A percentile compares a stretch with the other conserved stretches of the same genome.
Evolutionary conservation across 2,113 vertebrate species (phyloP).

Genomic region (Scolopax mira): DNA sequence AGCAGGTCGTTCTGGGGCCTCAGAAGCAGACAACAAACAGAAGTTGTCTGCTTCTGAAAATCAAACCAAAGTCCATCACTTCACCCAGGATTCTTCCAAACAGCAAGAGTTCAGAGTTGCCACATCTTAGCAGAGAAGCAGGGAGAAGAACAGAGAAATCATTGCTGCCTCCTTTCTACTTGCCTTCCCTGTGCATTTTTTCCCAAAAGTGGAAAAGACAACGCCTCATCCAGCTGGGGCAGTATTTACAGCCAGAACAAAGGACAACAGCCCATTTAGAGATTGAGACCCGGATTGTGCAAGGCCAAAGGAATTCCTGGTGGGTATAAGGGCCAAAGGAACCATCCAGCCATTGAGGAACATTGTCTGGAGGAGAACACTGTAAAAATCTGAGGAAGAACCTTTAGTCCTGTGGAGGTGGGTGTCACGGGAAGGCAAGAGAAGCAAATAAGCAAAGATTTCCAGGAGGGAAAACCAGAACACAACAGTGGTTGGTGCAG

Average conservation of each 20-base stretch:
- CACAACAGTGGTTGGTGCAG: not conserved
- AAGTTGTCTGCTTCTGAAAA: not conserved
- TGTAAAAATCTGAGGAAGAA: not conserved
- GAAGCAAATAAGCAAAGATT: not conserved
- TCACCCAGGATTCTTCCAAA: not conserved
- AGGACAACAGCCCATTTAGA: not conserved
- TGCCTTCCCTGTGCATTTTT: not conserved
- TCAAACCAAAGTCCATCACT: not conserved
- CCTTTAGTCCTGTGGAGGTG: not conserved
- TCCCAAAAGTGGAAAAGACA: not conserved
- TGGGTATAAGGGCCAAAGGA: not conserved
- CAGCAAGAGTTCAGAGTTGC: not conserved
- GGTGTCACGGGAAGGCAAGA: not conserved
- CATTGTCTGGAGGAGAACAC: not conserved
- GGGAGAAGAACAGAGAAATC: not conserved
- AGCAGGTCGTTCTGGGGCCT: not conserved
- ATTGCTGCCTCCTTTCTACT: not conserved
- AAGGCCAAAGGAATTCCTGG: not conserved
- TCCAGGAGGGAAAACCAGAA: not conserved
- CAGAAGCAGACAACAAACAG: no score
- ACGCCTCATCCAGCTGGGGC: not conserved
- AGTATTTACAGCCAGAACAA: not conserved
- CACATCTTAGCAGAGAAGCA: not conserved
- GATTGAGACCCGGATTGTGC: accelerated
- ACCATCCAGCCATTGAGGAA: not conserved